Conservation (phyloP, 1,140 invertebrate species). For the Caenorhabditis remanei region DNA sequence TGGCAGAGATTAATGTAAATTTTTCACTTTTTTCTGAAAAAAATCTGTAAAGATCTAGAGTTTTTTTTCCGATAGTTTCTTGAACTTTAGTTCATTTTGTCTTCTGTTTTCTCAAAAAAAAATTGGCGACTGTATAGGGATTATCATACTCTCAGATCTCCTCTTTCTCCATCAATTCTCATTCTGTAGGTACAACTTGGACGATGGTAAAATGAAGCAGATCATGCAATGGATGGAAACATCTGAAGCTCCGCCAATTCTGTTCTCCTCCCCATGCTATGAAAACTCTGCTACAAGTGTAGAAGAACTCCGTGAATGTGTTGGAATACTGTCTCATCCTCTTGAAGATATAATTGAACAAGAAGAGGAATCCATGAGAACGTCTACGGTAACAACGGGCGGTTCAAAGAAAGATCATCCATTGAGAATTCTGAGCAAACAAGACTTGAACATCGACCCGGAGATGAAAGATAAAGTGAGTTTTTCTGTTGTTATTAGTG, state of each 20-base stretch:
- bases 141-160: neutral
- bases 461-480: slow-evolving; percentile 48
- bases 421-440: slow-evolving; percentile 58
- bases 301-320: slow-evolving; percentile 55
- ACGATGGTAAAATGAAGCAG: slow-evolving; percentile 51
- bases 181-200: slow-evolving; percentile 56
- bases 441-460: slow-evolving; percentile 49
- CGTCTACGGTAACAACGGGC: slow-evolving; percentile 39
- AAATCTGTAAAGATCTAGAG: too few species aligned
- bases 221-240: slow-evolving; percentile 63
- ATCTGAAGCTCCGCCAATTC: slow-evolving; percentile 28
- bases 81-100: too few species aligned
- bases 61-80: too few species aligned
- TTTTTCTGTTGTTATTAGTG: neutral
- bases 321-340: slow-evolving; percentile 59
- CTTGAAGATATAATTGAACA: slow-evolving; percentile 64
- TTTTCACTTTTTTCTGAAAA: neutral
- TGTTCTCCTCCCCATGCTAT: slow-evolving; percentile 5
- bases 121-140: neutral
- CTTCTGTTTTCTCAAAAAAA: neutral
- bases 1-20: slow-evolving; percentile 52
- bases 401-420: slow-evolving; percentile 59
- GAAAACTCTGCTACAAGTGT: slow-evolving; percentile 16
- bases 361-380: slow-evolving; percentile 63
- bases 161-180: neutral